Conservation (phyloP, 1,140 invertebrate genomes). For the Drosophila tropicalis region DNA sequence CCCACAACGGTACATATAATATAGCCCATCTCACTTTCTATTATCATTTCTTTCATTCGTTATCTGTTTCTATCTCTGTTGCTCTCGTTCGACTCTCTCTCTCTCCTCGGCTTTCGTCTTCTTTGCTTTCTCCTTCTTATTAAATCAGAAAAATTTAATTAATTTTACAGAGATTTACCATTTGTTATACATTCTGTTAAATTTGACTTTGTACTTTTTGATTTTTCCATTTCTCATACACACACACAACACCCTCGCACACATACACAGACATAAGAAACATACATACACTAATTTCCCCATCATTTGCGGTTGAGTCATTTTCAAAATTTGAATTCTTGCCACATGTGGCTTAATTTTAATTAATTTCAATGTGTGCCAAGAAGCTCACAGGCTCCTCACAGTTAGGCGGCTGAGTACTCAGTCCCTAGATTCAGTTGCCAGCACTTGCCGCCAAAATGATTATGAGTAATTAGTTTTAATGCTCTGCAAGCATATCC, state of each 20-base stretch:
- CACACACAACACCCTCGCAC: constrained; percentile 25
- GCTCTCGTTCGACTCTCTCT: not conserved
- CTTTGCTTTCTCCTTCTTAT: constrained; percentile 30
- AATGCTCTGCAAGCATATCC: constrained; percentile 50
- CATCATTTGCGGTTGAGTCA: constrained; percentile 55
- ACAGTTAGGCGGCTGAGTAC: constrained; percentile 16
- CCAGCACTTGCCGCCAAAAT: constrained; percentile 49
- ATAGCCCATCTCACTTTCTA: not conserved
- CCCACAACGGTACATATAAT: constrained; percentile 5
- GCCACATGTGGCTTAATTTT: constrained; percentile 65
- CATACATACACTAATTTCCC: constrained; percentile 51
- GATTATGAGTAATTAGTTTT: constrained; percentile 64
- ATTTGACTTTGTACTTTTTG: constrained; percentile 62
- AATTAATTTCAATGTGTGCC: constrained; percentile 70
- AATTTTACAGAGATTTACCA: constrained; percentile 68
- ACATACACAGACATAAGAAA: not conserved
- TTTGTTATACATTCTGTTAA: constrained; percentile 31
- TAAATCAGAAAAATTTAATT: constrained; percentile 74
- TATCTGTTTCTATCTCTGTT: not conserved
- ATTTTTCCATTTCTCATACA: constrained; percentile 29
- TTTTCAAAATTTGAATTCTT: constrained; percentile 42
- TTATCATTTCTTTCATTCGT: not conserved
- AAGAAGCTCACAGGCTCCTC: constrained; percentile 43
- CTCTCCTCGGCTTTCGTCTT: not conserved
- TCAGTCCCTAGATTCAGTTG: constrained; percentile 19